Evolutionary conservation across 2,797 vertebrate species (phyloP).

Genomic region (Semotilus atromaculatus): DNA sequence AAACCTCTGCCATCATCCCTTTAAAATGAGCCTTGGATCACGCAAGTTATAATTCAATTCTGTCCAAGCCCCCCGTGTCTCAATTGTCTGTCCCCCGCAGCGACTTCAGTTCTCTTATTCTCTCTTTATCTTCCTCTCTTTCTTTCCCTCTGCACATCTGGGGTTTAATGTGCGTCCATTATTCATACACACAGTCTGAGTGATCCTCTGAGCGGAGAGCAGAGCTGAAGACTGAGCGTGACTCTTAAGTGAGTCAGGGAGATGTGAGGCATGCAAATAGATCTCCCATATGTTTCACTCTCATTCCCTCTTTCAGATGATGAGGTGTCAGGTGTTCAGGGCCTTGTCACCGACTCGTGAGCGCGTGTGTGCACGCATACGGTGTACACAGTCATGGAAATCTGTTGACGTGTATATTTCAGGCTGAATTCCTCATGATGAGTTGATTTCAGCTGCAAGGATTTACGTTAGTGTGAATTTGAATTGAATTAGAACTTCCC

Average conservation of each 20-base stretch:
- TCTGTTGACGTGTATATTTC: background rate
- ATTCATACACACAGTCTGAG: constrained; percentile 51
- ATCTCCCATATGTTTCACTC: constrained; percentile 43
- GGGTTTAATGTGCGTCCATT: constrained; percentile 53
- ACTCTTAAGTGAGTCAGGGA: constrained; percentile 37
- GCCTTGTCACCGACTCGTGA: background rate
- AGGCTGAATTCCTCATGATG: background rate
- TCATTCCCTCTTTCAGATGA: constrained; percentile 26
- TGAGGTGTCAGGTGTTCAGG: constrained; percentile 33
- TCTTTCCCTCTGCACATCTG: constrained; percentile 39
- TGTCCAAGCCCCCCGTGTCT: constrained; percentile 3
- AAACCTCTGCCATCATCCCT: constrained; percentile 8
- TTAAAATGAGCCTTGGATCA: constrained; percentile 20
- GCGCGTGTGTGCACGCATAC: background rate
- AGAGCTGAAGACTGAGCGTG: constrained; percentile 33
- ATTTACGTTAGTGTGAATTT: background rate
- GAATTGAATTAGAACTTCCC: background rate
- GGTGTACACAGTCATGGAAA: background rate
- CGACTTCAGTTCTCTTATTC: constrained; percentile 15
- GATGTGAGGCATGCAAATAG: constrained; percentile 49
- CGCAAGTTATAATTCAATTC: constrained; percentile 30
- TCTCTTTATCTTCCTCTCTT: constrained; percentile 34
- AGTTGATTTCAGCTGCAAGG: background rate
- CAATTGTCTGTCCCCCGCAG: constrained; percentile 39
- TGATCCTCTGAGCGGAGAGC: constrained; percentile 44